Percentiles rank a stretch among this genome's conserved stretches.
Evolutionary conservation across 2,888 invertebrate genomes (phyloP).

Genomic region (Temnothorax rugatulus): DNA sequence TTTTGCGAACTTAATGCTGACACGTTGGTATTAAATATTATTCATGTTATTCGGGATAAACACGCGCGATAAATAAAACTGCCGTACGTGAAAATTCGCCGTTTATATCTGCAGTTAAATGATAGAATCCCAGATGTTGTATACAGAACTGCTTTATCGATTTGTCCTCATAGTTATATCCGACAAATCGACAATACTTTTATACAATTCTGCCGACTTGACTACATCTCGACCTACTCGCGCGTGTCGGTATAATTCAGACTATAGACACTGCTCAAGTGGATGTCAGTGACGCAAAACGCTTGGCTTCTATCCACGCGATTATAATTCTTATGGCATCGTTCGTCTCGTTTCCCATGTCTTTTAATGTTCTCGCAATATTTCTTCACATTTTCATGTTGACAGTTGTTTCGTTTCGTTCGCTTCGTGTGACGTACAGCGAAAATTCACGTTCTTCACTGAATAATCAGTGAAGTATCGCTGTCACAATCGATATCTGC

Average conservation of each 20-base stretch:
- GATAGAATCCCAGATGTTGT: not conserved
- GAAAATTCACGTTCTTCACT: not conserved
- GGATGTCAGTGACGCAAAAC: not conserved
- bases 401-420: conserved; percentile 1
- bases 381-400: conserved; percentile 1
- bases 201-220: not conserved
- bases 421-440: not conserved
- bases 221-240: conserved; percentile 38
- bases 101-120: conserved; percentile 8
- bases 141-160: conserved; percentile 17
- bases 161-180: conserved; percentile 34
- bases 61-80: not conserved
- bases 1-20: conserved; percentile 6
- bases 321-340: conserved; percentile 22
- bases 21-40: not conserved
- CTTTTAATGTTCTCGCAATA: not conserved
- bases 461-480: conserved; percentile 25
- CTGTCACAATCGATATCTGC: conserved; percentile 15
- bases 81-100: not conserved
- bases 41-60: not conserved
- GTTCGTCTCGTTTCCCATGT: not conserved
- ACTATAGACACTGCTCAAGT: not conserved
- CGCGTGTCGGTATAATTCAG: conserved; percentile 22
- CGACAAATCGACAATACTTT: conserved; percentile 13
- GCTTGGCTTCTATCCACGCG: not conserved